Conservation (phyloP, 2,113 vertebrate species). For the Girardinichthys multiradiatus region DNA sequence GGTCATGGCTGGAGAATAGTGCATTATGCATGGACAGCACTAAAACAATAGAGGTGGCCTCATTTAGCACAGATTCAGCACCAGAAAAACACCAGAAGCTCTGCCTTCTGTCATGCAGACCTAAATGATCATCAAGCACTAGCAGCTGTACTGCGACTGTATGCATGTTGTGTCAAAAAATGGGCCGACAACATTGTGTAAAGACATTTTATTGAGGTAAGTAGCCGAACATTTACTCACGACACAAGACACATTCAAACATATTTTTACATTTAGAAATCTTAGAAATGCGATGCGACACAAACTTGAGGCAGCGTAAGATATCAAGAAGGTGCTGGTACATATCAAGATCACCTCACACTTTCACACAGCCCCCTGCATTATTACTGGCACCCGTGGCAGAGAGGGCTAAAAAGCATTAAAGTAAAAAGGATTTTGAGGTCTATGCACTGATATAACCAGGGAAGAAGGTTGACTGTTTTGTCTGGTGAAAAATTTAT, state of each 20-base stretch:
- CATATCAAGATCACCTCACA: slow-evolving; percentile 38
- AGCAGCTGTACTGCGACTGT: not conserved
- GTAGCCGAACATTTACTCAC: slow-evolving; percentile 24
- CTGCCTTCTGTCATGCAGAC: not conserved
- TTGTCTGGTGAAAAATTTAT: not conserved
- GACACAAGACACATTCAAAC: slow-evolving; percentile 27
- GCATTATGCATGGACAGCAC: slow-evolving; percentile 24
- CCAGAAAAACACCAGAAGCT: slow-evolving; percentile 22
- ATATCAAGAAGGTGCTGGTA: slow-evolving; percentile 16
- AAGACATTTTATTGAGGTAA: slow-evolving; percentile 70
- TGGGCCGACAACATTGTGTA: slow-evolving; percentile 22
- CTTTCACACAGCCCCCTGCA: not conserved
- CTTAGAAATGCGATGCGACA: slow-evolving; percentile 42
- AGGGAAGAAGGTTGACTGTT: no score
- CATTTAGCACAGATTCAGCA: slow-evolving; percentile 19
- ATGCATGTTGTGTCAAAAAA: not conserved
- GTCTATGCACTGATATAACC: no score
- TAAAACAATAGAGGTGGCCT: slow-evolving; percentile 7
- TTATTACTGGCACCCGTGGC: not conserved
- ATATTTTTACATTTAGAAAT: slow-evolving; percentile 32
- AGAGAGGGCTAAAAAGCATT: not conserved
- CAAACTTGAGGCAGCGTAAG: slow-evolving; percentile 13
- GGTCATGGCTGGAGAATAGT: slow-evolving; percentile 5
- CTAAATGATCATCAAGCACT: not conserved
- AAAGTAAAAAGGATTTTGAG: not conserved